A percentile compares a stretch with the other conserved stretches of the same genome.
Evolutionary conservation across 2,797 vertebrate genomes (phyloP).

Genomic region (Helarctos malayanus): DNA sequence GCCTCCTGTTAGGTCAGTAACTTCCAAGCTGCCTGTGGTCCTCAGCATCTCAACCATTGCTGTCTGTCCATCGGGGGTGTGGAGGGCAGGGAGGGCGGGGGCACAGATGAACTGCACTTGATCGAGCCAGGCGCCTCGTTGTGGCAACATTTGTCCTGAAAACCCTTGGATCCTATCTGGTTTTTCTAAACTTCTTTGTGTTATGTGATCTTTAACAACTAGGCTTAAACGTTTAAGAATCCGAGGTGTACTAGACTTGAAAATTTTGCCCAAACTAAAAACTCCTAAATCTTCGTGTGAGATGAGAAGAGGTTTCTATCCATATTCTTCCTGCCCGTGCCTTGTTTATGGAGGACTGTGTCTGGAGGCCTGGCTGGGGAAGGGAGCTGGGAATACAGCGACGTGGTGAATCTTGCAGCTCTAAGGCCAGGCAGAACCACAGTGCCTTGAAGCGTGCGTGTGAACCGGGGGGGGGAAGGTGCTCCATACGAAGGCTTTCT

Average conservation of each 20-base stretch:
- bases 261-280: neutral
- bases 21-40: accelerated
- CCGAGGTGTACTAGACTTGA: neutral
- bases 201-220: neutral
- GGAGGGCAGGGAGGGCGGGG: accelerated
- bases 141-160: neutral
- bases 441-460: accelerated
- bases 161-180: neutral
- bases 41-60: accelerated
- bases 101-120: neutral
- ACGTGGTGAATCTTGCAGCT: neutral
- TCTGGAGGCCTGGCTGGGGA: neutral
- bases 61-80: accelerated
- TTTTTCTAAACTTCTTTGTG: neutral
- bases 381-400: neutral
- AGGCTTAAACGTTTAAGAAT: neutral
- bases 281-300: neutral
- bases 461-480: too few species aligned
- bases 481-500: neutral
- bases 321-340: neutral
- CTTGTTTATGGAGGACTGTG: too few species aligned
- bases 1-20: neutral
- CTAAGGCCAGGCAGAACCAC: neutral
- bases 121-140: neutral
- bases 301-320: too few species aligned